Base-by-base conservation (phyloP, 2,113 vertebrate species). In the Urocynchramus pylzowi region DNA sequence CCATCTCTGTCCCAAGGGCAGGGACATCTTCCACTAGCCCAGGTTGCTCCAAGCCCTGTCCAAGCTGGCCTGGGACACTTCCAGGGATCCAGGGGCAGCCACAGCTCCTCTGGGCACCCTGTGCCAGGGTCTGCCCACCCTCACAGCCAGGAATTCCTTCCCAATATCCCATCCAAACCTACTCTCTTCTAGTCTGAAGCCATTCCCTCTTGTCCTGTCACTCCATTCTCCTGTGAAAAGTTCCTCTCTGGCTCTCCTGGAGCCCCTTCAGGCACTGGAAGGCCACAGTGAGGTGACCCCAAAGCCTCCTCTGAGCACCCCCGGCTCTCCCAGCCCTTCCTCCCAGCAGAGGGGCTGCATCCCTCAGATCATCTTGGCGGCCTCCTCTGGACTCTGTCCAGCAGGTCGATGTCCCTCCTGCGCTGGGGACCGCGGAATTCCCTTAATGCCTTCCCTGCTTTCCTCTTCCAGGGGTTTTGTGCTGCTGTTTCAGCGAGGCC, bases 401-500 rank as follows among this genome's bases (percentile, higher is more conserved):
- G 24, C 41, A 61, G 41, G 11, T 39, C 1, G 0, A 6, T 45
- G 61, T 26, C 53, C 61, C 30, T 41, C 20, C 61, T 13, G 16
- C 20, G 16, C 39, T 28, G n/a, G 24, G 20, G 21, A 56, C 17
- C 14, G 10, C 0, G 1, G 24, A 41, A 41, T 63, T 88, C 50
- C 67, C 42, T 59, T 6, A 21, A 37, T 18, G 33, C 26, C 12
- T 23, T 23, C 49, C 31, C 54, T 1, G 4, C 4, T 26, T 91
- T 31, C 1, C 1, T 28, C 14, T 68, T 26, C 19, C 0, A 1
- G 26, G 18, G 33, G 0, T n/a, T 64, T 87, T 67, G 41, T 50
- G 88, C 35, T 0, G 37, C 37, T n/a, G 9, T 86, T 93, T 31
- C 44, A 30, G 35, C 13, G 13, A 10, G 13, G 6, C 41, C 64